These are phyloP conservation scores for Bhutanitis thaidina DNA, from an alignment of 2,888 invertebrate species.

Conservation along the genomic window DNA sequence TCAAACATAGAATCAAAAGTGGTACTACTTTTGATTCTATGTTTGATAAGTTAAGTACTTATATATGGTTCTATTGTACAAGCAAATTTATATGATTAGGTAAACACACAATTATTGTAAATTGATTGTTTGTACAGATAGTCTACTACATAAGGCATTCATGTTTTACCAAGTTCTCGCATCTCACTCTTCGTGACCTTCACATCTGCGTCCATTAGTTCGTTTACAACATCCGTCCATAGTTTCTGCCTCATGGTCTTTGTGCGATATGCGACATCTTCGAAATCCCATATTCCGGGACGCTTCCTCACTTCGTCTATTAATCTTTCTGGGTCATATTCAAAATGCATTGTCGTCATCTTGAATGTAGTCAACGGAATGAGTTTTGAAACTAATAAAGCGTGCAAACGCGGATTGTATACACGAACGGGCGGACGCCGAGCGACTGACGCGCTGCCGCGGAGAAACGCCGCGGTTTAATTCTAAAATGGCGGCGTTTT, in stretches of 20 bases:
- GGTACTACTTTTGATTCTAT: too few species aligned
- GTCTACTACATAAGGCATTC: too few species aligned
- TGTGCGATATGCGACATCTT: conserved; percentile 52
- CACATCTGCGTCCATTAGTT: conserved; percentile 52
- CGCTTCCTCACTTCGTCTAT: conserved; percentile 65
- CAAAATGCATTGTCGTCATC: conserved; percentile 53
- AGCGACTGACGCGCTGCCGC: conserved; percentile 65
- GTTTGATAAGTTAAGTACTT: too few species aligned
- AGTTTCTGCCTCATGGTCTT: conserved; percentile 49
- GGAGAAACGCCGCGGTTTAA: conserved; percentile 56
- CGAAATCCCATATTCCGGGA: conserved; percentile 67
- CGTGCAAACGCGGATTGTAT: conserved; percentile 35
- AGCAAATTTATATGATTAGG: too few species aligned
- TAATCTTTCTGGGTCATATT: conserved; percentile 66
- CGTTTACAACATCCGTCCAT: conserved; percentile 63
- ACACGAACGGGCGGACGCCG: conserved; percentile 56
- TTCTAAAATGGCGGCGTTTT: conserved; percentile 56
- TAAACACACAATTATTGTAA: too few species aligned
- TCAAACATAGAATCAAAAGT: too few species aligned
- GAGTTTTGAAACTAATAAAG: conserved; percentile 22
- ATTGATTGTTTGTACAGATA: too few species aligned
- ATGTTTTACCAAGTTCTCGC: conserved; percentile 61
- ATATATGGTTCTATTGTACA: too few species aligned
- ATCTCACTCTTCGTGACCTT: conserved; percentile 63
- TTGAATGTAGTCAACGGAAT: not conserved